Conservation (phyloP, 2,113 vertebrate genomes). For the Sterrhoptilus dennistouni region DNA sequence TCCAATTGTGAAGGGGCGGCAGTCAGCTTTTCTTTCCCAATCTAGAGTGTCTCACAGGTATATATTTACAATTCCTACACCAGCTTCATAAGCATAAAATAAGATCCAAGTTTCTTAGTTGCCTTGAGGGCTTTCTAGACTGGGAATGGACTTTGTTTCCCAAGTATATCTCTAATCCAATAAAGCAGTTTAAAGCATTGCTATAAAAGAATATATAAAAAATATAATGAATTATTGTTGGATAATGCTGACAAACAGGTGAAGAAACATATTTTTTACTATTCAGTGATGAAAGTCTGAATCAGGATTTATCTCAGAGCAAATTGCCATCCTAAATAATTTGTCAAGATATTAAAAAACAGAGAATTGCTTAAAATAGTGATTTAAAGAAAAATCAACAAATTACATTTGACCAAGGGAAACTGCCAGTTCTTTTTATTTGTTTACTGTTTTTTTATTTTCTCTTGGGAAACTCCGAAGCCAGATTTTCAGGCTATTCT, state of each 20-base stretch:
- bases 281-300: not conserved
- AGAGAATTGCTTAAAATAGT: constrained; percentile 9
- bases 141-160: constrained; percentile 11
- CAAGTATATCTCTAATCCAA: constrained; percentile 29
- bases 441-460: constrained; percentile 43
- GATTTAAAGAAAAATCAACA: constrained; percentile 33
- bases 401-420: constrained; percentile 37
- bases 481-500: constrained; percentile 33
- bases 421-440: constrained; percentile 38
- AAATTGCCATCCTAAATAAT: constrained; percentile 4
- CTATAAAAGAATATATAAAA: constrained; percentile 3
- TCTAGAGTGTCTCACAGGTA: constrained; percentile 28
- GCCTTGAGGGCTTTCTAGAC: constrained; percentile 28
- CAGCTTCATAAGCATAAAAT: constrained; percentile 51
- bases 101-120: constrained; percentile 8
- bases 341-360: not conserved
- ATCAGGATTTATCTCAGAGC: constrained; percentile 7
- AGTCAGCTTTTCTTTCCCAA: constrained; percentile 54
- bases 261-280: not conserved
- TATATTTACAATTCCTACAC: constrained; percentile 35
- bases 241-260: constrained; percentile 24
- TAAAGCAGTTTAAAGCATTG: constrained; percentile 14
- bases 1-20: constrained; percentile 15
- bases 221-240: constrained; percentile 21
- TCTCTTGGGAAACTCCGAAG: constrained; percentile 26